These are phyloP conservation scores for Melanotaenia pygmaea DNA, from an alignment of 2,797 vertebrate species.

Conservation along the genomic window DNA sequence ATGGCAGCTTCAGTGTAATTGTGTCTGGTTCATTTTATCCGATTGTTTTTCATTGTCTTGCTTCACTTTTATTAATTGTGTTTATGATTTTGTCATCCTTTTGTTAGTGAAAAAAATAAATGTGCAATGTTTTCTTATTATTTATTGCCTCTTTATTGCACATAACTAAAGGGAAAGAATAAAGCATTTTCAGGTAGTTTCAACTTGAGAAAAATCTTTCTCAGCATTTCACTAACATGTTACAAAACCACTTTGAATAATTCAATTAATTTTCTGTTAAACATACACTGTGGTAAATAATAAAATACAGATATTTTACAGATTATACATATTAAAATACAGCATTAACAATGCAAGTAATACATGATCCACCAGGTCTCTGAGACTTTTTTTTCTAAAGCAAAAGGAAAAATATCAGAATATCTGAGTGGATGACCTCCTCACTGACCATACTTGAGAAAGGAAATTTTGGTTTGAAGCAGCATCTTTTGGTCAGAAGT, in stretches of 20 bases:
- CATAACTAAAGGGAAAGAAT: neutral
- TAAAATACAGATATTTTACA: conserved; percentile 29
- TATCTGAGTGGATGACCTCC: conserved; percentile 12
- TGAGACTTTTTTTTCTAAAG: conserved; percentile 2
- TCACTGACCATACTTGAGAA: neutral
- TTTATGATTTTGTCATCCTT: no score
- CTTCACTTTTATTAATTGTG: no score
- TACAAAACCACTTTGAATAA: conserved; percentile 24
- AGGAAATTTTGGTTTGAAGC: conserved; percentile 8
- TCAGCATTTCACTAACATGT: conserved; percentile 5
- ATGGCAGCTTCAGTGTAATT: no score
- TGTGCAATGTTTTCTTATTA: no score
- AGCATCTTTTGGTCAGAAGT: conserved; percentile 14
- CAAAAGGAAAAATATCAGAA: conserved; percentile 17
- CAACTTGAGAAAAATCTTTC: neutral
- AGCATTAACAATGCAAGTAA: conserved; percentile 1
- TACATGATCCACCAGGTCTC: neutral
- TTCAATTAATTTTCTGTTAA: conserved; percentile 6
- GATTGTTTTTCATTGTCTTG: no score
- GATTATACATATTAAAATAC: neutral
- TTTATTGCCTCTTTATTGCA: no score
- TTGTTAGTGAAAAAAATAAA: no score
- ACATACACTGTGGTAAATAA: conserved; percentile 38
- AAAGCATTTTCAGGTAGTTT: neutral
- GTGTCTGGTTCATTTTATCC: no score